Evolutionary conservation across 2,113 vertebrate species (phyloP).

Genomic region (Felis catus): F.catus_Fca126_mat1.0 CM031414.1:123767501-123768000

Average conservation of each 20-base stretch:
- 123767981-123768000: neutral
- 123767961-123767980: neutral
- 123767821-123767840: neutral
- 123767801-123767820: neutral
- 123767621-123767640: constrained; percentile 20
- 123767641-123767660: neutral
- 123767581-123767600: constrained; percentile 4
- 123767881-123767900: neutral
- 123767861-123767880: neutral
- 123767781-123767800: neutral
- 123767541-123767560: constrained; percentile 16
- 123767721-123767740: neutral
- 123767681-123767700: neutral
- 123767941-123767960: neutral
- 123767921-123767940: neutral
- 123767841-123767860: neutral
- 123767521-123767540: constrained; percentile 42
- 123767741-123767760: neutral
- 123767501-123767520: neutral
- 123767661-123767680: neutral
- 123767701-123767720: neutral
- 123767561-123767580: neutral
- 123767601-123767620: constrained; percentile 15
- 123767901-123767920: constrained; percentile 1
- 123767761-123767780: neutral